phyloP scores from a whole-genome alignment of 2,797 vertebrate genomes.

The Menidia menidia region DNA sequence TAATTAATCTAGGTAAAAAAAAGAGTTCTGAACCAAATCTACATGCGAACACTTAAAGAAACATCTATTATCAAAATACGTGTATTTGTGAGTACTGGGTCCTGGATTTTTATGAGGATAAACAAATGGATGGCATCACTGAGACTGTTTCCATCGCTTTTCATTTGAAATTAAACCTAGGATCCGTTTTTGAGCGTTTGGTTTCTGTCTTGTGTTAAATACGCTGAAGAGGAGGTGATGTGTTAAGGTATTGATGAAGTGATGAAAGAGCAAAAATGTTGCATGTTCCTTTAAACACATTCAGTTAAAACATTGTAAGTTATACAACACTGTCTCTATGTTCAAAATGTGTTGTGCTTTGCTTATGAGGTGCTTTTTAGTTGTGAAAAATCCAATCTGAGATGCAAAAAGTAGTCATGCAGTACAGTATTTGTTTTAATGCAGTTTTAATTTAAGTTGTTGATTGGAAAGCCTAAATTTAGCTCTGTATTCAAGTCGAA shows the following conservation, averaged over 20 bases:
- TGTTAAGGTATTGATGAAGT: background rate
- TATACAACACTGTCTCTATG: background rate
- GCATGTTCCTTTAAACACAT: background rate
- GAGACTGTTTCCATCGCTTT: too few species aligned
- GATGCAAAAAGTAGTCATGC: background rate
- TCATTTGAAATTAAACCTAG: background rate
- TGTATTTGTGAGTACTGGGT: too few species aligned
- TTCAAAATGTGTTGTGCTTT: background rate
- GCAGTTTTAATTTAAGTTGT: background rate
- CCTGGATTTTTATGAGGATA: background rate
- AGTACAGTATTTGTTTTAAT: background rate
- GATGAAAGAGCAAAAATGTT: background rate
- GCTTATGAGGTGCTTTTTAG: background rate
- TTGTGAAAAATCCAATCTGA: background rate
- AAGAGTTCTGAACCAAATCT: too few species aligned
- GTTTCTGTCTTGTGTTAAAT: background rate
- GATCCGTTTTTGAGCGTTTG: background rate
- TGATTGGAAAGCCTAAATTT: background rate
- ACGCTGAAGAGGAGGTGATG: too few species aligned
- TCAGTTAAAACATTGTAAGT: background rate
- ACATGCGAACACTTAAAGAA: too few species aligned
- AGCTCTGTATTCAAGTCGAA: constrained; percentile 10
- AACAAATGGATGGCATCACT: background rate
- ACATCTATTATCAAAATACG: too few species aligned
- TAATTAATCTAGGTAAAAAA: too few species aligned